phyloP scores from a whole-genome alignment of 2,113 vertebrate species.

The Labeo catla region DNA sequence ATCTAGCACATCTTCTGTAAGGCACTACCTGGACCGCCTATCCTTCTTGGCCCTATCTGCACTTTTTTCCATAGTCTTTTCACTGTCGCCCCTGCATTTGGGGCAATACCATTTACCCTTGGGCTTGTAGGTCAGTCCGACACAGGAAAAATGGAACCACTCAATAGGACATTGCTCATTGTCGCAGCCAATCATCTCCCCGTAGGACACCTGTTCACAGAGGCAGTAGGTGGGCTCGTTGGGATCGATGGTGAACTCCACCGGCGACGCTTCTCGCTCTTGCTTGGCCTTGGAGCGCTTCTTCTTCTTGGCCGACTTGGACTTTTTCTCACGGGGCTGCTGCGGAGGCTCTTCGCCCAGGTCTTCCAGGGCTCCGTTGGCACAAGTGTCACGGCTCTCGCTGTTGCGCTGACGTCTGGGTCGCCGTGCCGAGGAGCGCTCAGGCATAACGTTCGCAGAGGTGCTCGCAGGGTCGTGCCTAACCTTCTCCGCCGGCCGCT shows the following conservation, averaged over 20 bases:
- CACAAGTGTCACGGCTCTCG: slow-evolving; percentile 91
- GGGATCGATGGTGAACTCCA: slow-evolving; percentile 95
- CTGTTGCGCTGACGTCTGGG: slow-evolving; percentile 92
- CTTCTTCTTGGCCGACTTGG: slow-evolving; percentile 97
- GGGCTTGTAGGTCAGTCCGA: slow-evolving; percentile 96
- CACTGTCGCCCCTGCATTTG: slow-evolving; percentile 92
- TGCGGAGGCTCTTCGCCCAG: slow-evolving; percentile 85
- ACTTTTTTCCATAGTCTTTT: slow-evolving; percentile 97
- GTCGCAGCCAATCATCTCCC: slow-evolving; percentile 99
- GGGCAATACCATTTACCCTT: slow-evolving; percentile 99
- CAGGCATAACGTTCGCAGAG: slow-evolving; percentile 62
- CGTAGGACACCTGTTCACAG: slow-evolving; percentile 97
- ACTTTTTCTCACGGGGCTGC: slow-evolving; percentile 90
- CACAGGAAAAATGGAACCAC: slow-evolving; percentile 99
- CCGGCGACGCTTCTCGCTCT: slow-evolving; percentile 91
- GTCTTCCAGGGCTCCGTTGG: slow-evolving; percentile 85
- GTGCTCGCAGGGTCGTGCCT: slow-evolving; percentile 57
- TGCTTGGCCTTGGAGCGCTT: slow-evolving; percentile 95
- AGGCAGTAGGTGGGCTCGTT: slow-evolving; percentile 97
- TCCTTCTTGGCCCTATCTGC: slow-evolving; percentile 56
- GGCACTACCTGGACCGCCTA: slow-evolving; percentile 57
- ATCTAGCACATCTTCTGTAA: slow-evolving; percentile 10
- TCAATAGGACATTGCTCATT: slow-evolving; percentile 97
- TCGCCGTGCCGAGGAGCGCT: slow-evolving; percentile 86
- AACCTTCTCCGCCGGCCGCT: slow-evolving; percentile 80